A percentile compares a stretch with the other conserved stretches of the same genome.
Conservation (phyloP, 2,797 vertebrate species). For the Paramormyrops hopkinsi region DNA sequence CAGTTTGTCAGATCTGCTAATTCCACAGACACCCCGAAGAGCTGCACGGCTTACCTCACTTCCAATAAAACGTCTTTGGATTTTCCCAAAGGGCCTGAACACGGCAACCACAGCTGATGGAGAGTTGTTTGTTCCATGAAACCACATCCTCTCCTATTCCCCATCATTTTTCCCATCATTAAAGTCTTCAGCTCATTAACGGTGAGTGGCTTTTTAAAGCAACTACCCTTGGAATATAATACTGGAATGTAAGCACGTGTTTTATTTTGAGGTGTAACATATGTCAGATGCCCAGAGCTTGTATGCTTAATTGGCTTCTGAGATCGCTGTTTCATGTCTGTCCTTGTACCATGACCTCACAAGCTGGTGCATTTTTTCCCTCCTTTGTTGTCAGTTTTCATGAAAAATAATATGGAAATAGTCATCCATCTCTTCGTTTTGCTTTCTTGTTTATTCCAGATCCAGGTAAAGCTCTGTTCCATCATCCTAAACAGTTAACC, state of each 20-base stretch:
- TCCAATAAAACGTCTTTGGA: not conserved
- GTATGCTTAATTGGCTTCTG: not conserved
- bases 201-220: not conserved
- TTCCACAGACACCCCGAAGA: not conserved
- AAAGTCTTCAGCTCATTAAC: conserved; percentile 1
- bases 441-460: not conserved
- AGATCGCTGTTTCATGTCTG: not conserved
- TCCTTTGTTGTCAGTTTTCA: not conserved
- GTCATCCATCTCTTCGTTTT: not conserved
- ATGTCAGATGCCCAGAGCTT: conserved; percentile 1
- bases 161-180: not conserved
- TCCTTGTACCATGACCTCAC: not conserved
- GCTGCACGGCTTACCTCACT: not conserved
- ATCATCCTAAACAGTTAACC: not conserved
- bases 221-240: not conserved
- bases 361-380: not conserved
- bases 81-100: not conserved
- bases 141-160: not conserved
- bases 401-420: not conserved
- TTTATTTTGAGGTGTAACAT: not conserved
- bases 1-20: not conserved
- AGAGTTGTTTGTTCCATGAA: not conserved
- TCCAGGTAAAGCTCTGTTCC: not conserved
- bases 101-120: not conserved
- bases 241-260: not conserved